Percentiles rank a stretch among this genome's conserved stretches.
Conservation (phyloP, 2,113 vertebrate genomes). For the Noctilio leporinus region DNA sequence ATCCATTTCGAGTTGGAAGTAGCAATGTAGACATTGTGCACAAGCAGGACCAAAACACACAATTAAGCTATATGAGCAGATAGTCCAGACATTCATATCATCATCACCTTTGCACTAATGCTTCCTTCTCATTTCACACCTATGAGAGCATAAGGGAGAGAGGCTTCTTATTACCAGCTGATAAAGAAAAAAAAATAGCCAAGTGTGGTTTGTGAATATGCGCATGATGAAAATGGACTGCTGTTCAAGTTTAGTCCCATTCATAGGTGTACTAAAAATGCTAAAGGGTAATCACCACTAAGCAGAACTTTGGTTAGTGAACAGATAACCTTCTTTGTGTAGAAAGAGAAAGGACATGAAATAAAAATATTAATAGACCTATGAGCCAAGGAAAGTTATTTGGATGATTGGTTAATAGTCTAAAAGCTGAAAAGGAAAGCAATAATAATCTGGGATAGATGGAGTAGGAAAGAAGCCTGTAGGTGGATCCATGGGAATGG, state of each 20-base stretch:
- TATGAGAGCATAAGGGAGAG: neutral
- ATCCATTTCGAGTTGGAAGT: neutral
- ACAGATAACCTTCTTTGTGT: neutral
- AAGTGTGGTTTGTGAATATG: neutral
- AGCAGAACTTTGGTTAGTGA: neutral
- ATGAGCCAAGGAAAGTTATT: neutral
- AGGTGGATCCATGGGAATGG: neutral
- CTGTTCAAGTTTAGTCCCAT: neutral
- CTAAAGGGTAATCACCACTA: neutral
- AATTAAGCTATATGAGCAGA: neutral
- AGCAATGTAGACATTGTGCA: neutral
- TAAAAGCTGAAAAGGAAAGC: neutral
- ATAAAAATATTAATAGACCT: neutral
- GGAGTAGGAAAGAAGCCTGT: neutral
- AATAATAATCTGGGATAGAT: neutral
- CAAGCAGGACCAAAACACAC: neutral
- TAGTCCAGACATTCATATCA: neutral
- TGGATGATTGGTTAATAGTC: neutral
- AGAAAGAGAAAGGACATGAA: neutral
- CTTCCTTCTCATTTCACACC: neutral
- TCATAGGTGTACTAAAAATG: neutral
- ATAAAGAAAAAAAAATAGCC: neutral
- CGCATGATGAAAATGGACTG: neutral
- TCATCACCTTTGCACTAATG: neutral
- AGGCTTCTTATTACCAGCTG: neutral